These are phyloP conservation scores for Latrodectus elegans DNA, from an alignment of 2,888 invertebrate genomes.

Conservation along the genomic window DNA sequence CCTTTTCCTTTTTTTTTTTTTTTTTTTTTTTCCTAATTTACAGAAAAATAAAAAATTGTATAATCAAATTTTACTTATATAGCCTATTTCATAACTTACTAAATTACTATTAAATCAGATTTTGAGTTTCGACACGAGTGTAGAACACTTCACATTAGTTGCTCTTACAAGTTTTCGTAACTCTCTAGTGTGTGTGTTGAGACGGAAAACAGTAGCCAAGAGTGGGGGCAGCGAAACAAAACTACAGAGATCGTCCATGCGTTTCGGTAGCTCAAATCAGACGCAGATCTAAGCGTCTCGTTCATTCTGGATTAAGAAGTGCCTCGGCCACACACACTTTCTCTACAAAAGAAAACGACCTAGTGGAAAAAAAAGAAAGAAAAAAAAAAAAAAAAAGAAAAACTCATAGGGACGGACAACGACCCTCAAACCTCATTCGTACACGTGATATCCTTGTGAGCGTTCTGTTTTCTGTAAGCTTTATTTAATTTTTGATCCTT, in stretches of 20 bases:
- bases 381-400: conserved; percentile 1
- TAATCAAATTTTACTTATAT: no score
- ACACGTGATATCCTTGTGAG: conserved; percentile 32
- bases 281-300: conserved; percentile 13
- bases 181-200: background rate
- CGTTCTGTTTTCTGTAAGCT: background rate
- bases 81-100: no score
- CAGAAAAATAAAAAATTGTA: no score
- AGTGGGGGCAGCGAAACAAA: background rate
- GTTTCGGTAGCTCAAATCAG: background rate
- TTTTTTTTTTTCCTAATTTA: no score
- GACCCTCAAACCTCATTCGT: conserved; percentile 68
- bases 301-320: no score
- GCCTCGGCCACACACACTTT: conserved; percentile 16
- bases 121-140: no score
- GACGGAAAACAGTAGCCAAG: background rate
- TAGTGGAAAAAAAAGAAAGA: conserved; percentile 63
- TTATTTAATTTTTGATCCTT: background rate
- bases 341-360: conserved; percentile 56
- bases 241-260: background rate
- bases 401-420: conserved; percentile 64
- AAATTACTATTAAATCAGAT: no score
- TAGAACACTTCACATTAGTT: no score
- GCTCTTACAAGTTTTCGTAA: no score
- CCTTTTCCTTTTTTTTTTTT: no score